Evolutionary conservation across 2,888 invertebrate species (phyloP).

Genomic region (Lasioglossum pauxillum): DNA sequence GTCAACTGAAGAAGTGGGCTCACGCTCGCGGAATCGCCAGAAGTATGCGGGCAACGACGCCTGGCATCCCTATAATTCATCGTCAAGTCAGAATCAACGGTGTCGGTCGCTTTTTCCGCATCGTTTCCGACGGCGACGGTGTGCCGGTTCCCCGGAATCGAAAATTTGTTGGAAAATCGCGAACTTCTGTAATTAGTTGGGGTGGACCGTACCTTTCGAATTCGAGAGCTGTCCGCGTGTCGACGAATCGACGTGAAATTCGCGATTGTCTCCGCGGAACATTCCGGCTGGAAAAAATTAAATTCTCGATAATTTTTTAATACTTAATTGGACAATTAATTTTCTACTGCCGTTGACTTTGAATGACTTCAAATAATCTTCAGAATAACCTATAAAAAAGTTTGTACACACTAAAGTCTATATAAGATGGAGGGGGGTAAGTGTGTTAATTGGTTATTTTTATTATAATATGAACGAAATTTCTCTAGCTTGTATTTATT

Average conservation of each 20-base stretch:
- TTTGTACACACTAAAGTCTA: too few species aligned
- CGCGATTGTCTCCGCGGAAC: not conserved
- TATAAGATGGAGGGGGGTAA: too few species aligned
- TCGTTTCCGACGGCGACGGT: not conserved
- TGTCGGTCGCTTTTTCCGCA: conserved; percentile 9
- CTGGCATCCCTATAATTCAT: conserved; percentile 54
- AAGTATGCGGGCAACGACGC: conserved; percentile 30
- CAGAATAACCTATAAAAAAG: too few species aligned
- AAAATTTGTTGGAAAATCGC: conserved; percentile 35
- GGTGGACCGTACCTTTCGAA: not conserved
- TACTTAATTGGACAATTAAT: too few species aligned
- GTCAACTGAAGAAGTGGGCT: not conserved
- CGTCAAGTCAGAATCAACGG: conserved; percentile 19
- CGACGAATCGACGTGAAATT: conserved; percentile 8
- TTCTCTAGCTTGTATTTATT: too few species aligned
- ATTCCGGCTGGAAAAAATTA: too few species aligned
- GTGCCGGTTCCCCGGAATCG: not conserved
- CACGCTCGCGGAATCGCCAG: not conserved
- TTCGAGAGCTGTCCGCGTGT: conserved; percentile 2
- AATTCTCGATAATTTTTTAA: too few species aligned
- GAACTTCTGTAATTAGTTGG: conserved; percentile 49
- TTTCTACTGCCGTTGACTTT: too few species aligned
- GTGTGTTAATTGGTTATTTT: too few species aligned
- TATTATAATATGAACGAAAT: too few species aligned
- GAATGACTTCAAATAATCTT: too few species aligned